These are phyloP conservation scores for Carassius gibelio DNA, from an alignment of 2,113 vertebrate genomes.

Conservation along the genomic window DNA sequence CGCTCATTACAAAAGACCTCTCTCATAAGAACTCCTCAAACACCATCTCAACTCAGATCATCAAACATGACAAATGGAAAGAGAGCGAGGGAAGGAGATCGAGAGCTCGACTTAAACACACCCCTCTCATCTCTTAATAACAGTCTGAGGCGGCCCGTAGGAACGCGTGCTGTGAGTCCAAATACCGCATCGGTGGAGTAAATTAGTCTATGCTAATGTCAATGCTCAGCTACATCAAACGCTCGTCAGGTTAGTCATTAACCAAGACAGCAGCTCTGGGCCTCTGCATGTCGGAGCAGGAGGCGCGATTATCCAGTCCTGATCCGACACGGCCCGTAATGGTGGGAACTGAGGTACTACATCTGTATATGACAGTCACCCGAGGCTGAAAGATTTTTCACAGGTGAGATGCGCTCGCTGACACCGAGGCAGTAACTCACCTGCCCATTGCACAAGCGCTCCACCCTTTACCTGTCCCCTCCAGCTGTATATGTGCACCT, in stretches of 20 bases:
- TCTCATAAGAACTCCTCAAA: conserved; percentile 38
- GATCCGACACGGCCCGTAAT: conserved; percentile 67
- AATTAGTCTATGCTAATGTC: conserved; percentile 78
- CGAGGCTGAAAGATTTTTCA: conserved; percentile 75
- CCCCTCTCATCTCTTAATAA: conserved; percentile 56
- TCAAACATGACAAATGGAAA: conserved; percentile 38
- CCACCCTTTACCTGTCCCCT: conserved; percentile 68
- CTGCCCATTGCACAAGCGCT: conserved; percentile 69
- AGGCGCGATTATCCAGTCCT: conserved; percentile 73
- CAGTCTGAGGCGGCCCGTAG: conserved; percentile 44
- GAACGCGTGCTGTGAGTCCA: conserved; percentile 57
- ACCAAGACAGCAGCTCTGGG: conserved; percentile 62
- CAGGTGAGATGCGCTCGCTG: conserved; percentile 68
- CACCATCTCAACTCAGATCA: conserved; percentile 30
- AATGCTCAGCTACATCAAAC: conserved; percentile 72
- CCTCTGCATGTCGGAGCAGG: conserved; percentile 71
- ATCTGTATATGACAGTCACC: conserved; percentile 72
- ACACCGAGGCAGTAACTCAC: conserved; percentile 68
- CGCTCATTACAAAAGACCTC: conserved; percentile 38
- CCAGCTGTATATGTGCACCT: conserved; percentile 66
- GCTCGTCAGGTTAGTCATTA: conserved; percentile 65
- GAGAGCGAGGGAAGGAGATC: not conserved
- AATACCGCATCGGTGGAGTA: conserved; percentile 65
- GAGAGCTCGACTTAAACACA: conserved; percentile 29
- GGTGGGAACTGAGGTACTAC: conserved; percentile 70